Evolutionary conservation across 2,797 vertebrate species (phyloP).

Genomic region (Spatula clypeata): DNA sequence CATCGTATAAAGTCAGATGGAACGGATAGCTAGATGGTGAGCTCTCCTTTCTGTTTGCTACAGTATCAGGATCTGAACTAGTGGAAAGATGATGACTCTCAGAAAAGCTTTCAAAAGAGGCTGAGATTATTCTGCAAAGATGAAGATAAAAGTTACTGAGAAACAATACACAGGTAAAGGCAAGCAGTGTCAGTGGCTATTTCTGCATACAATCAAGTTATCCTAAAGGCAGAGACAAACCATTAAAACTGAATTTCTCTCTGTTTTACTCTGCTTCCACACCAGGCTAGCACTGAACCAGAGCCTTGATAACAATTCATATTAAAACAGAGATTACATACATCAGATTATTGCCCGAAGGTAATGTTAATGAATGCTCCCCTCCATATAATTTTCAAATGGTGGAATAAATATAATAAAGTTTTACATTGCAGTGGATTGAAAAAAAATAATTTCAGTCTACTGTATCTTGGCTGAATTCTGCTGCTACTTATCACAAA

Average conservation of each 20-base stretch:
- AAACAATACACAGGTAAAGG: background rate
- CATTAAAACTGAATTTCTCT: background rate
- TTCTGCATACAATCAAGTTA: background rate
- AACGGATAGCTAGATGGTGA: constrained; percentile 85
- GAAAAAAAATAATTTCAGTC: background rate
- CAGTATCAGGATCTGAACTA: constrained; percentile 87
- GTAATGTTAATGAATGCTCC: background rate
- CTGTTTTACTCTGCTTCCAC: background rate
- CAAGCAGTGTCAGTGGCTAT: background rate
- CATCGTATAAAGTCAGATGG: constrained; percentile 89
- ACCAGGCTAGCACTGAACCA: too few relatives aligned
- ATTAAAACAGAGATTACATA: background rate
- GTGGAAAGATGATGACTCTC: constrained; percentile 85
- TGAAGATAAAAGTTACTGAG: constrained; percentile 21
- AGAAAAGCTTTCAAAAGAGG: constrained; percentile 86
- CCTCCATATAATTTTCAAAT: background rate
- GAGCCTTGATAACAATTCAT: background rate
- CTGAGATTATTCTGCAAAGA: constrained; percentile 87
- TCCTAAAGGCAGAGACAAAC: background rate
- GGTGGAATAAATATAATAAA: background rate
- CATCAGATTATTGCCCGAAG: background rate
- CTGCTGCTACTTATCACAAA: background rate
- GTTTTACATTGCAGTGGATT: background rate
- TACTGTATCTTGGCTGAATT: background rate
- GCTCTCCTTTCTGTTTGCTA: constrained; percentile 84